A percentile compares a stretch with the other conserved stretches of the same genome.
phyloP scores from a whole-genome alignment of 2,797 vertebrate species.

The Premnoplex brunnescens region DNA sequence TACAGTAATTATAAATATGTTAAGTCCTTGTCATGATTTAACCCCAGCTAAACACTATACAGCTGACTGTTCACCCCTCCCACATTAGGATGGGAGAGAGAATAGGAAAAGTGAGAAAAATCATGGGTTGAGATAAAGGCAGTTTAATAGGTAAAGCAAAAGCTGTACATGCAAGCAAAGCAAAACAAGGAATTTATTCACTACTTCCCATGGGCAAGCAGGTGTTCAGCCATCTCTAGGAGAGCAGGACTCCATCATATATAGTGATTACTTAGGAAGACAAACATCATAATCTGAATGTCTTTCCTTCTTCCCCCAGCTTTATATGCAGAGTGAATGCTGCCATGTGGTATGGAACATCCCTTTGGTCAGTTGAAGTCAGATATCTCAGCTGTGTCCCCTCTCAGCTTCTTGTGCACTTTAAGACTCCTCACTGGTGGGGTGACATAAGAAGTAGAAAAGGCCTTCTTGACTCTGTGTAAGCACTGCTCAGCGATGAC shows the following conservation, averaged over 20 bases:
- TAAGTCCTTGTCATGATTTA: background rate
- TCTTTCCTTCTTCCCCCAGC: background rate
- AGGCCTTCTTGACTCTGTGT: background rate
- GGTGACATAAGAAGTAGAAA: background rate
- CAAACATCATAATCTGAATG: background rate
- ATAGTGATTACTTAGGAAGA: too few species aligned
- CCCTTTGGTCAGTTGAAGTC: background rate
- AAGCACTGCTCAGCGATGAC: background rate
- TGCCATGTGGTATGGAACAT: too few species aligned
- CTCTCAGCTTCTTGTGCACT: background rate
- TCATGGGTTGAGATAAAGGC: background rate
- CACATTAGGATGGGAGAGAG: background rate
- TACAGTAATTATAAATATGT: background rate
- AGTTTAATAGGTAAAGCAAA: background rate
- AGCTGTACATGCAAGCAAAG: background rate
- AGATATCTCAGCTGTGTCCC: background rate
- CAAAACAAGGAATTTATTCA: background rate
- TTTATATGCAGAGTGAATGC: too few species aligned
- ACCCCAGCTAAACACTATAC: fast-evolving
- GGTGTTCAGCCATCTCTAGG: too few species aligned
- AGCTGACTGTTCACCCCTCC: background rate
- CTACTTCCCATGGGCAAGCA: background rate
- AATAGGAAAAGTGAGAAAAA: background rate
- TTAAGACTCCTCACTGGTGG: background rate
- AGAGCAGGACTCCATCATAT: too few species aligned